Evolutionary conservation across 2,888 invertebrate genomes (phyloP), one percentile per base, ranked within the genome.

Genomic region (Eupelmus urozonus): DNA sequence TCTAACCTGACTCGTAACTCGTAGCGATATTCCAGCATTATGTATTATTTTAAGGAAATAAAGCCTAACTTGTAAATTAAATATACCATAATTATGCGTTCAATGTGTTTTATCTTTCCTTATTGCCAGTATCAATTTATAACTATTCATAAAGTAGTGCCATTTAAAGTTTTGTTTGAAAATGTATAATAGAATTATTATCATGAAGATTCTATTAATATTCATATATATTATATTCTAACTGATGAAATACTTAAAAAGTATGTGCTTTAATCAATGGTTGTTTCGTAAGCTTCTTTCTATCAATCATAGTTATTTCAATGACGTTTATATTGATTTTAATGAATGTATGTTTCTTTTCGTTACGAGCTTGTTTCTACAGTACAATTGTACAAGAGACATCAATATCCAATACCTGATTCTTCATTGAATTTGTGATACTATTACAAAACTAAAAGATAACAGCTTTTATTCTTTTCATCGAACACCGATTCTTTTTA

Each of bases 21-120:
- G 63, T 63, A 45, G 53, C 29, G 55, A 45, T 73, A 55, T 55
- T 63, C 20, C 55, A 55, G 20, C 13, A 60, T 49, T 25, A 72
- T 72, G 72, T 73, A 73, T 73, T 42, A 27, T 73, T 63, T 72
- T 27, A 55, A 18, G 23, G 20, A 18, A 73, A 73, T 73, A 73
- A 73, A 73, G 72, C 72, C 63, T 73, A 73, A 63, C 55, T 73
- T 73, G 62, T 73, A 73, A 73, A 63, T 73, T 42, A 73, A 57
- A 4, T 42, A 55, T 57, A 69, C 16, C 29, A 45, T 57, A 45
- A 51, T 60, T 16, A 9, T 40, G 55, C 40, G 25, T 70, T 59
- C n/a, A 27, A n/a, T 65, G 4, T 49, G n/a, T 53, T 53, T 53
- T 45, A 13, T 9, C 13, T 45, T 45, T 45, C 45, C 34, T 3